Base-by-base conservation (phyloP, 2,113 vertebrate genomes). In the Bubalus kerabau region DNA sequence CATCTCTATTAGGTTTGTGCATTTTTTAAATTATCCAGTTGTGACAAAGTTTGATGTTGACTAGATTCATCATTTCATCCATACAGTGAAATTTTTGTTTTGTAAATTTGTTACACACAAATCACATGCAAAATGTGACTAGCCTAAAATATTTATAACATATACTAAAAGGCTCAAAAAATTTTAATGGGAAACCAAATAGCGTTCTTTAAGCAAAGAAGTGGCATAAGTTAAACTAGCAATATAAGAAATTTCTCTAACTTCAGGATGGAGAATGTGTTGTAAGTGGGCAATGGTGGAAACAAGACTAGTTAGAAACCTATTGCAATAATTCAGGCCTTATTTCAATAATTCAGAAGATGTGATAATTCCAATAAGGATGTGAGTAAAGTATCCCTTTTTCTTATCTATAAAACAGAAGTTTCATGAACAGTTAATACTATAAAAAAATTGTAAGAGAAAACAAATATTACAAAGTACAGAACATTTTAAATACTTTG, bases 121-220 rank as follows among this genome's bases (percentile, higher is more conserved):
- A 67, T 21, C 17, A 67, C n/a, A 67, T 67, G 98, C 52, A 95
- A 97, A 97, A 96, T 98, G 97, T 98, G 96, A 98, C 94, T 92
- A 96, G 97, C 98, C 96, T 97, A 96, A 98, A 98, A 97, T 94
- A 97, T 98, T 98, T 98, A 98, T 98, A 98, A 98, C 16, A 60
- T 26, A 85, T 54, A 87, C 64, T 67, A 57, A 48, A 81, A 57
- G 10, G 32, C 40, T 64, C 36, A 80, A 67, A 86, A 85, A 76
- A 15, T 2, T 4, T n/a, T 32, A 59, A 84, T 52, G 26, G 54
- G 19, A 84, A 60, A 52, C 15, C 19, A 52, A 15, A 21, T 28
- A 5, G 26, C 7, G 2, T n/a, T 23, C 24, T 16, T 59, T 83
- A 95, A 54, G 30, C 16, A 57, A 24, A 0, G 83, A 83, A 43